Conservation (phyloP, 2,797 vertebrate genomes). For the Lagorchestes hirsutus region DNA sequence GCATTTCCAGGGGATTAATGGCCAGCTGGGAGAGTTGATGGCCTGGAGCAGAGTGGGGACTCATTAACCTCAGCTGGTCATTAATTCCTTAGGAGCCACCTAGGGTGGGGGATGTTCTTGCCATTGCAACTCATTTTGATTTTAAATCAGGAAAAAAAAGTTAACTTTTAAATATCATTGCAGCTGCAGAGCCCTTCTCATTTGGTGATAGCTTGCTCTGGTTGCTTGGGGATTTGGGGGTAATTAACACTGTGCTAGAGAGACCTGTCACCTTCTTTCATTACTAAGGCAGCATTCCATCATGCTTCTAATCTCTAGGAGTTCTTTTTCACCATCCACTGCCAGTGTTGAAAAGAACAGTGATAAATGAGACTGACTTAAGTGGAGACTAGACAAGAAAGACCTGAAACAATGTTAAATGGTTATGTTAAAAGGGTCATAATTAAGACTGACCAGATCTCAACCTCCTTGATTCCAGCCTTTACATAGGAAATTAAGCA, state of each 20-base stretch:
- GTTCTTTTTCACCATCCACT: neutral
- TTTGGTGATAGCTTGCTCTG: constrained; percentile 1
- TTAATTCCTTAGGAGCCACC: constrained; percentile 72
- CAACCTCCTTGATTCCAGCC: constrained; percentile 21
- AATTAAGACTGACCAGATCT: constrained; percentile 9
- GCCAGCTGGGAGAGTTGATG: constrained; percentile 79
- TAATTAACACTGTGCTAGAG: neutral
- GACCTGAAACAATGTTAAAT: constrained; percentile 25
- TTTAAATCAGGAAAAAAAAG: constrained; percentile 46
- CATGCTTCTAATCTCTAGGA: neutral
- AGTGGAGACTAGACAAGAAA: constrained; percentile 3
- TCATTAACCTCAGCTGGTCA: constrained; percentile 79
- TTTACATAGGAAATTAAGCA: neutral
- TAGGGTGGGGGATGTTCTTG: constrained; percentile 10
- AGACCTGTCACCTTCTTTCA: neutral
- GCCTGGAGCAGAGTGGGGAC: constrained; percentile 75
- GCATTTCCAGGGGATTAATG: constrained; percentile 80
- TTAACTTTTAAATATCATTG: constrained; percentile 53
- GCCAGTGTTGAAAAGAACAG: constrained; percentile 11
- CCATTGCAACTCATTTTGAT: constrained; percentile 51
- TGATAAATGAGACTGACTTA: constrained; percentile 46
- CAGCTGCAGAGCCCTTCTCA: neutral
- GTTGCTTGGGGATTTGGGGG: neutral
- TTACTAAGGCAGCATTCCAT: neutral
- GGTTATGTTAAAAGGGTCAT: constrained; percentile 45